Percentiles rank a stretch among this genome's conserved stretches.
Conservation (phyloP, 2,888 invertebrate species). For the Trachelus iudaicus region DNA sequence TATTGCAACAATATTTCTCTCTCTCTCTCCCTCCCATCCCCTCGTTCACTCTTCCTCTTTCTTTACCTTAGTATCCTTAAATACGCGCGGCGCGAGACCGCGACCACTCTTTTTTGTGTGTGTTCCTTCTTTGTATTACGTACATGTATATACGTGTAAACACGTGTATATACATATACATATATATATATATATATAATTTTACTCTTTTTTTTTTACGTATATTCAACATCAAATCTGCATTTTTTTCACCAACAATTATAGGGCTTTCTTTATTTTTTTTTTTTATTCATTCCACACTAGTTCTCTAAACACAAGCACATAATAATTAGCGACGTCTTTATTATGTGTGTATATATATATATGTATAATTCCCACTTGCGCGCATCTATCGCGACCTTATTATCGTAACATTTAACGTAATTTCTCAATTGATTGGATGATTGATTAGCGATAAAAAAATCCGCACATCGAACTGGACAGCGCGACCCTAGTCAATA, state of each 20-base stretch:
- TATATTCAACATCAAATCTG: conserved; percentile 35
- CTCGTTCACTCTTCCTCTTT: not conserved
- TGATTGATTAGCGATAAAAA: conserved; percentile 48
- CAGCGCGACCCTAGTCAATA: conserved; percentile 27
- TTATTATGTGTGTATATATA: conserved; percentile 10
- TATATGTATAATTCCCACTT: conserved; percentile 20
- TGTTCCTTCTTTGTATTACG: not conserved
- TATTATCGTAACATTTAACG: conserved; percentile 40
- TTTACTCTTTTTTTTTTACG: conserved; percentile 25
- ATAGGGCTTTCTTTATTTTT: conserved; percentile 14
- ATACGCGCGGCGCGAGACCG: not conserved
- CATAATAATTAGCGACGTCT: conserved; percentile 35
- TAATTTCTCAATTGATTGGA: conserved; percentile 36
- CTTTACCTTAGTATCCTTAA: not conserved
- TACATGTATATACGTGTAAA: not conserved
- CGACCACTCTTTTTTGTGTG: not conserved
- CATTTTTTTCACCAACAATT: conserved; percentile 19
- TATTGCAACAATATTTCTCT: conserved; percentile 42
- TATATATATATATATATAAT: conserved; percentile 23
- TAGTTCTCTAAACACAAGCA: conserved; percentile 38
- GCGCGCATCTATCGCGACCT: conserved; percentile 32
- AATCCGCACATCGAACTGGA: conserved; percentile 49
- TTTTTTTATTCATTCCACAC: conserved; percentile 15
- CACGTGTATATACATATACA: conserved; percentile 5
- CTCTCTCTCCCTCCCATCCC: conserved; percentile 3